A percentile compares a stretch with the other conserved stretches of the same genome.
These are phyloP conservation scores for Metaphire vulgaris DNA, from an alignment of 1,140 invertebrate genomes.

Conservation along the genomic window DNA sequence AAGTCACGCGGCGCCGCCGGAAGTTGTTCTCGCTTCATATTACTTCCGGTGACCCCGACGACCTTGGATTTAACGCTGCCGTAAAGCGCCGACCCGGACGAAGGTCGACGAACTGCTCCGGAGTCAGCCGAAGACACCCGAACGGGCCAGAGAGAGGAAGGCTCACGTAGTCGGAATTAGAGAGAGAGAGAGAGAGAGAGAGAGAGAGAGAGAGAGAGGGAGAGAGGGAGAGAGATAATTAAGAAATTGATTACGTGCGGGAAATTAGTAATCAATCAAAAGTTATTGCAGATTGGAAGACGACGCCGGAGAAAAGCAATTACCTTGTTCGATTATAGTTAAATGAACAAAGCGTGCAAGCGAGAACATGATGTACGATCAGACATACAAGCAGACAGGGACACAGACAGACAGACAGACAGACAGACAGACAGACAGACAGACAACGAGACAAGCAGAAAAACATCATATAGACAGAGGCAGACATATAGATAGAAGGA, in stretches of 20 bases:
- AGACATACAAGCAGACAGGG: not conserved
- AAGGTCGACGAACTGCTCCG: no score
- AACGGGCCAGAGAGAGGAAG: not conserved
- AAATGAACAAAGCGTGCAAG: no score
- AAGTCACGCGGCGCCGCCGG: not conserved
- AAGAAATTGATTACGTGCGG: not conserved
- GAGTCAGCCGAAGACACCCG: not conserved
- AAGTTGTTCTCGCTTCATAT: not conserved
- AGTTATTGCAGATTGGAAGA: not conserved
- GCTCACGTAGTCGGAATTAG: not conserved
- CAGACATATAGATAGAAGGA: not conserved
- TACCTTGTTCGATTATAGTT: no score
- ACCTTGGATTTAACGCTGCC: no score
- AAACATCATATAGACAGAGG: not conserved
- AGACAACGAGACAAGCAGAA: not conserved
- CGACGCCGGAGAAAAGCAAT: not conserved
- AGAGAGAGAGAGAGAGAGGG: not conserved
- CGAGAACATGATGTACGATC: no score
- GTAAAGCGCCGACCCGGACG: not conserved
- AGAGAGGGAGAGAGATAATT: not conserved
- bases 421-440: not conserved
- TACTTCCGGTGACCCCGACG: slow-evolving; percentile 1
- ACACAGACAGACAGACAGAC: not conserved
- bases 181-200: not conserved
- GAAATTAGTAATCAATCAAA: not conserved